Evolutionary conservation across 53 echinoderm and acorn worm species (phyloP).

Genomic region (Holothuria scabra): DNA sequence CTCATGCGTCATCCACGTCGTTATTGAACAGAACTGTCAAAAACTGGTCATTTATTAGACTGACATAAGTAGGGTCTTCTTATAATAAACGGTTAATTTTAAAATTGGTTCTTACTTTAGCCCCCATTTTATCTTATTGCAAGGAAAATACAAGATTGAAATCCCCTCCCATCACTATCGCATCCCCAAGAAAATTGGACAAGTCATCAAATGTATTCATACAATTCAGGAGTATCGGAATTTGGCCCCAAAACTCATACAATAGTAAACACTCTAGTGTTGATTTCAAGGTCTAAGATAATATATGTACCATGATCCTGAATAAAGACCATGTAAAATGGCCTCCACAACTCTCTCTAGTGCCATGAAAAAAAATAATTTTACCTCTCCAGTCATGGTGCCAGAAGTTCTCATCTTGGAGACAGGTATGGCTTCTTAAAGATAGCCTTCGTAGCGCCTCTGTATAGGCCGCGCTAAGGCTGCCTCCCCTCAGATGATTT

Average conservation of each 20-base stretch:
- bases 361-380: neutral
- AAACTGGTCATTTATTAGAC: neutral
- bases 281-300: neutral
- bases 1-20: neutral
- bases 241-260: constrained; percentile 6
- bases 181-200: neutral
- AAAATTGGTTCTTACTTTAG: neutral
- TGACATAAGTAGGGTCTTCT: neutral
- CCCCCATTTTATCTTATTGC: neutral
- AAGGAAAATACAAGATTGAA: too few relatives aligned
- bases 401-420: too few relatives aligned
- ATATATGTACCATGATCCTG: neutral
- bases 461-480: too few relatives aligned
- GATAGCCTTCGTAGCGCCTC: too few relatives aligned
- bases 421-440: too few relatives aligned
- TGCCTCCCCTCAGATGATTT: too few relatives aligned
- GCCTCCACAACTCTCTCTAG: neutral
- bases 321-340: neutral
- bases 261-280: neutral
- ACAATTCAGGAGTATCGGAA: neutral
- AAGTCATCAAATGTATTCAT: neutral
- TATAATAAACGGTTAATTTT: neutral
- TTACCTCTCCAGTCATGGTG: neutral
- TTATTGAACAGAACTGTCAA: neutral
- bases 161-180: too few relatives aligned